Evolutionary conservation across 64 coral and sea anemone species (phyloP).

Genomic region (Montipora capricornis): DNA sequence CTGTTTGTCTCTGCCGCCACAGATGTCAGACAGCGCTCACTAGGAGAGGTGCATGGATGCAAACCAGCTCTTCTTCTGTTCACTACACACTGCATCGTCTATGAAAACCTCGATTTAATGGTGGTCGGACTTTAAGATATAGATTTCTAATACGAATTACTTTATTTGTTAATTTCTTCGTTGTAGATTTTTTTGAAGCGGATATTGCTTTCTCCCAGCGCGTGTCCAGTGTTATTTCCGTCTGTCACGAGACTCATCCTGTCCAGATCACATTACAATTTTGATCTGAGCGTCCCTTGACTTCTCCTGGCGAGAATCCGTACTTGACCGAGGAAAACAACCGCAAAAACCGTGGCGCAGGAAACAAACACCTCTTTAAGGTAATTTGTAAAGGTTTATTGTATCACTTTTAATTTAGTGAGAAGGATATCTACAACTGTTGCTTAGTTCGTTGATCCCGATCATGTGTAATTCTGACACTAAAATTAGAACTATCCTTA

Average conservation of each 20-base stretch:
- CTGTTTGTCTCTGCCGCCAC: too few species aligned
- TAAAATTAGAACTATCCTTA: constrained; percentile 7
- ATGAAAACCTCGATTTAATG: not conserved
- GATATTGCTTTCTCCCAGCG: not conserved
- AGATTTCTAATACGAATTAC: not conserved
- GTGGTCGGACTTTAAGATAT: not conserved
- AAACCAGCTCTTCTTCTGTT: not conserved
- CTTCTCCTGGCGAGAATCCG: not conserved
- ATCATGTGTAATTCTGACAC: not conserved
- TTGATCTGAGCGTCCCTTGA: not conserved
- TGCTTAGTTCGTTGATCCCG: not conserved
- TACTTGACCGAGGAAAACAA: not conserved
- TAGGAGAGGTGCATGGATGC: not conserved
- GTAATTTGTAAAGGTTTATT: not conserved
- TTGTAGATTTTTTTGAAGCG: not conserved
- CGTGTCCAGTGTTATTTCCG: not conserved
- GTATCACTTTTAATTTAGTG: too few species aligned
- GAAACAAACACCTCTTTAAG: not conserved
- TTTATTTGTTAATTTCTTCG: not conserved
- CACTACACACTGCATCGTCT: not conserved
- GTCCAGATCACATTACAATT: not conserved
- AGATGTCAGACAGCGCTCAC: not conserved
- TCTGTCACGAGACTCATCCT: constrained; percentile 4
- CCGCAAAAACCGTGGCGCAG: not conserved
- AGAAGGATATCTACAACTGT: not conserved